Conservation (phyloP, 2,888 invertebrate genomes). For the Keiferia lycopersicella region DNA sequence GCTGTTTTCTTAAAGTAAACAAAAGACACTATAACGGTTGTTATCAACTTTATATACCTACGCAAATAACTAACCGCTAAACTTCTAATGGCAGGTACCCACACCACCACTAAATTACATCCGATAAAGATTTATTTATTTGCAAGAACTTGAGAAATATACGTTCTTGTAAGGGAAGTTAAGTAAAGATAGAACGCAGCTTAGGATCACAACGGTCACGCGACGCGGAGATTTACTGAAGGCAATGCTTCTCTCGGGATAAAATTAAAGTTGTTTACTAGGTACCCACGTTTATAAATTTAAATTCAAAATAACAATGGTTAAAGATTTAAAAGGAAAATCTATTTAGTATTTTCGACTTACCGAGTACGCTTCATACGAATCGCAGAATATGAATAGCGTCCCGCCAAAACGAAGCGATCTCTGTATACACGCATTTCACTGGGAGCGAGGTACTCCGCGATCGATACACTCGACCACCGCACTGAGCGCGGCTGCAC, state of each 20-base stretch:
- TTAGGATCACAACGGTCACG: conserved; percentile 10
- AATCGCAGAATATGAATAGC: conserved; percentile 49
- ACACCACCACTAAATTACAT: too few relatives aligned
- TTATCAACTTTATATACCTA: too few relatives aligned
- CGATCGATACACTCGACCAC: conserved; percentile 74
- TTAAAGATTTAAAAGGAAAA: background rate
- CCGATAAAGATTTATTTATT: background rate
- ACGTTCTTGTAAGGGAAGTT: background rate
- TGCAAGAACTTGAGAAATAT: background rate
- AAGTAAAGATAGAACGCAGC: background rate
- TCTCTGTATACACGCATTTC: conserved; percentile 63
- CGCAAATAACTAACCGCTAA: too few relatives aligned
- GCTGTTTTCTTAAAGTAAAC: too few relatives aligned
- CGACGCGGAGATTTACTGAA: background rate
- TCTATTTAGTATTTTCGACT: conserved; percentile 41
- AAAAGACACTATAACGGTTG: too few relatives aligned
- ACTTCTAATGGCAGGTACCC: too few relatives aligned
- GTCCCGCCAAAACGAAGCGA: conserved; percentile 68
- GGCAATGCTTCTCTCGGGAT: conserved; percentile 9
- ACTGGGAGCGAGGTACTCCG: conserved; percentile 59
- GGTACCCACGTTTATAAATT: background rate
- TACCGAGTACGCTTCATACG: conserved; percentile 55
- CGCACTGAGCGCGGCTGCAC: conserved; percentile 62
- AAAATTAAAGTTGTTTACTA: background rate
- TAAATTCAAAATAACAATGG: background rate